Base-by-base conservation (phyloP, 2,113 vertebrate species). In the Ciconia stormi region DNA sequence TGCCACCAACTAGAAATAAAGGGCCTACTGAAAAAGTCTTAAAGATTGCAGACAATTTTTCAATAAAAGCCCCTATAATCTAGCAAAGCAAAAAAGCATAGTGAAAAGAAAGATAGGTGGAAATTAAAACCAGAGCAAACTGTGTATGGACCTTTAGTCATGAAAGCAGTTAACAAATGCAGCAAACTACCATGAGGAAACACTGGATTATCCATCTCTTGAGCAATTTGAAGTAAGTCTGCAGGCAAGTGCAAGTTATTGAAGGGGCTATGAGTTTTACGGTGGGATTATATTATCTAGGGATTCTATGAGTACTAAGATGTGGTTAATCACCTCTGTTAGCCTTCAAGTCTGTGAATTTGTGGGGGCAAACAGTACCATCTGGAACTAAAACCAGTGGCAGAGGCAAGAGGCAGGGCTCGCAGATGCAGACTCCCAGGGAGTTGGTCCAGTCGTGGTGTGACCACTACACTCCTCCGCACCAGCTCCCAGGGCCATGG, bases 401-500 rank as follows among this genome's bases (percentile, higher is more conserved):
- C 20, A 44, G 62, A 42, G 25, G 9, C 5, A 7, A 49, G 44
- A 58, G 29, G 21, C 44, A 67, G 44, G 23, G 69, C n/a, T 89
- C 2, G 2, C 34, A 58, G 49, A 34, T 59, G 36, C 23, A 61
- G 36, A 14, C 55, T 81, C 9, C 29, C 40, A 11, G 3, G 50
- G 49, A 21, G 3, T 2, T 72, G 53, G 6, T 70, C 16, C 9
- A 46, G 77, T 9, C 1, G 1, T 30, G 32, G 6, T 67, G 23
- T 38, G 69, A 67, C 11, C 9, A 21, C 49, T 61, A 26, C 36
- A 34, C 26, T 59, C 58, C 46, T 53, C 34, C 3, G 7, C 2
- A 3, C 25, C 1, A 0, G 29, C 47, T 82, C 22, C 63, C 14
- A 13, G 49, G 40, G 17, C 32, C 0, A 0, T 17, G 40, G 56